Evolutionary conservation across 2,113 vertebrate genomes (phyloP), one percentile per base, ranked within the genome.

Genomic region (Lampris megalopsis): DNA sequence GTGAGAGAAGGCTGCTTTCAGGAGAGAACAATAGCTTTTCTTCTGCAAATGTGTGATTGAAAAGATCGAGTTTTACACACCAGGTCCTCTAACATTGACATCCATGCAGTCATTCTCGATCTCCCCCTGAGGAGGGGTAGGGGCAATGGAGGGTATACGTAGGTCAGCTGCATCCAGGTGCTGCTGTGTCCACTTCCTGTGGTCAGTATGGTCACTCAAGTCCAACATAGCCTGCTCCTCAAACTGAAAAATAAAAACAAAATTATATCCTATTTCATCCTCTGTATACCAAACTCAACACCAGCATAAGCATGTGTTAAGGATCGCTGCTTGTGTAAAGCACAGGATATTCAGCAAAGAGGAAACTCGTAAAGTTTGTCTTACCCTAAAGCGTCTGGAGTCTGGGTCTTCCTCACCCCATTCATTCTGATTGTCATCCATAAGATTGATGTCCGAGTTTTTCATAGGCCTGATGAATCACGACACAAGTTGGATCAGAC

Each of bases 351-450:
- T 63, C 1, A 24, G 24, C 24, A 36, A 59, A n/a, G 36, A 38
- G 7, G 43, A 7, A 45, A 6, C n/a, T 68, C 1, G 1, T 8
- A 71, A 4, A 35, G 1, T 49, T 42, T 8, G 9, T 62, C 81
- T 95, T 88, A 99, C 98, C 94, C 95, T 95, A 85, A 97, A 98
- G 71, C 95, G 96, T 85, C 96, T 97, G 83, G 94, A 94, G 61
- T 97, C 95, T 0, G 94, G 94, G 81, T 96, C 97, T 54, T 98
- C 97, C 0, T 98, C 96, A 0, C 93, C 97, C 98, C 97, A 99
- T 87, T 98, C 97, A 1, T 96, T 98, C 90, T 98, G 97, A 88
- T 95, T 96, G 90, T 98, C 96, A 2, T 99, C 98, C 95, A 98
- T 98, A 54, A 99, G 93, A 1, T 96, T 96, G 24, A 96, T 95